Percentiles rank a stretch among this genome's conserved stretches.
Evolutionary conservation across 2,113 vertebrate genomes (phyloP).

Genomic region (Dicaeum eximium): DNA sequence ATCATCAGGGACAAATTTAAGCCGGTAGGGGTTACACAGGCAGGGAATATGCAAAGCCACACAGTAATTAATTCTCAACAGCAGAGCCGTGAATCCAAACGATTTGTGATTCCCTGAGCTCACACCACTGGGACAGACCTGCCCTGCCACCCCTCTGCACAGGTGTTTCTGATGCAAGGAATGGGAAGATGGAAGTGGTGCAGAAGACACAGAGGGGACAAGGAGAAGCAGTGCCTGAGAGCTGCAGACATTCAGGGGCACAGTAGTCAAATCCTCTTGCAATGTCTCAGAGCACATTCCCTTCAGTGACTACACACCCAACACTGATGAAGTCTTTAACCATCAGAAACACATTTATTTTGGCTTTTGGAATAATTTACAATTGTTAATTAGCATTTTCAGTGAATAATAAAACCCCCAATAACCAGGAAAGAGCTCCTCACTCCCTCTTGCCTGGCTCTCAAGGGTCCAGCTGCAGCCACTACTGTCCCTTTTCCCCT

Average conservation of each 20-base stretch:
- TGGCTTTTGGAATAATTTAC: neutral
- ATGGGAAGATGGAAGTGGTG: fast-evolving
- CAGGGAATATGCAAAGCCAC: neutral
- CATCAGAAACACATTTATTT: neutral
- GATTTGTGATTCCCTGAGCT: neutral
- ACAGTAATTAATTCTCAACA: neutral
- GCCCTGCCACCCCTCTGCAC: neutral
- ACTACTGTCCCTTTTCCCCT: neutral
- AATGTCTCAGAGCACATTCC: neutral
- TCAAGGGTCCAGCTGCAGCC: constrained; percentile 15
- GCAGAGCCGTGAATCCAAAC: fast-evolving
- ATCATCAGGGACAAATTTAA: neutral
- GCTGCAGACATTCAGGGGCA: neutral
- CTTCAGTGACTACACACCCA: neutral
- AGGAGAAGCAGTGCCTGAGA: neutral
- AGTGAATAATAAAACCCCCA: neutral
- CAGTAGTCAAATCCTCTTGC: fast-evolving
- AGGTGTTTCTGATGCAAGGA: fast-evolving
- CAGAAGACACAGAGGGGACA: too few species aligned
- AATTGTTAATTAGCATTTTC: neutral
- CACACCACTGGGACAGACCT: neutral
- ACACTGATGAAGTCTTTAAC: neutral
- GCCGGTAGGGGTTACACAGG: neutral
- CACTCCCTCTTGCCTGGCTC: neutral
- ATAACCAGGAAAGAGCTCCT: neutral